Evolutionary conservation across 2,113 vertebrate species (phyloP), one percentile per base, ranked within the genome.

Genomic region (Seriola rivoliana): DNA sequence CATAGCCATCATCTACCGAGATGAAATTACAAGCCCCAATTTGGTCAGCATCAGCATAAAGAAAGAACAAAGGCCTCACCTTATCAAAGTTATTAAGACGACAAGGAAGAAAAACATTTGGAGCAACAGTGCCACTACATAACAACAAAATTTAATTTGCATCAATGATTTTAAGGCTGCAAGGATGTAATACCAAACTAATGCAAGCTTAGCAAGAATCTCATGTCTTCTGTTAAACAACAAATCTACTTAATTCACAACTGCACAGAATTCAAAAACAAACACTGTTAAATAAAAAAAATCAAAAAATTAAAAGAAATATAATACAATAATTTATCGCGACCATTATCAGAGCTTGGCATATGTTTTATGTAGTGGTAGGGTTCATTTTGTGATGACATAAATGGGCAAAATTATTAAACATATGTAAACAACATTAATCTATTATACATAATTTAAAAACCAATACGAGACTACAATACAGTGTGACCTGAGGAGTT

Each of bases 401-500:
- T 67, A 90, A 81, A 86, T 60, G 29, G 50, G 8, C 65, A 9
- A 21, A 91, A 71, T 70, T 86, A 85, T 81, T 87, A 80, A 90
- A 91, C 66, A 85, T 80, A 71, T 90, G 75, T 93, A 91, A 92
- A 89, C 84, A 92, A 85, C 82, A 90, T 94, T 84, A 79, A 89
- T 93, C 82, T 86, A 62, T 72, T 78, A 69, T 64, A 73, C 44
- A 66, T 79, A 81, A 76, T 75, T 67, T 74, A 84, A 58, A 82
- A 72, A 93, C 81, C 29, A 84, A 73, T 84, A 73, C 76, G 48
- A 87, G 81, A 77, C 66, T 71, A 89, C 82, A 88, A 80, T 90
- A 74, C 82, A 82, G 62, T 88, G 81, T 84, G 86, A 92, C 90
- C 90, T 85, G 85, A 78, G 89, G 89, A 92, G 84, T 44, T 93